These are phyloP conservation scores for Eupeodes latifasciatus DNA, from an alignment of 2,888 invertebrate species.

Conservation along the genomic window DNA sequence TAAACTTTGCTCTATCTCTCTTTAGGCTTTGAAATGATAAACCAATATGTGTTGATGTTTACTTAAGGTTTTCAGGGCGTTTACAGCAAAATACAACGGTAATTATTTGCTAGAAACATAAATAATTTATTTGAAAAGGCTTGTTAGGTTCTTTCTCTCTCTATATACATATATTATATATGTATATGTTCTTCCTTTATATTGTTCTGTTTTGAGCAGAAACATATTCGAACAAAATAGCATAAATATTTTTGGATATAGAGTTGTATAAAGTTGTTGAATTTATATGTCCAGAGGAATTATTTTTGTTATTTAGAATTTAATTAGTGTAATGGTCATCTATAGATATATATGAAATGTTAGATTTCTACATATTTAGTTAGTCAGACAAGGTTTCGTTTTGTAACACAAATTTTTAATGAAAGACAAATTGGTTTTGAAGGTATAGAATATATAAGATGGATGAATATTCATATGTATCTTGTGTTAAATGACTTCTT, in stretches of 20 bases:
- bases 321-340: neutral
- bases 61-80: constrained; percentile 22
- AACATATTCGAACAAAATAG: neutral
- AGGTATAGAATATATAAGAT: no score
- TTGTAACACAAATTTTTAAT: no score
- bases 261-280: no score
- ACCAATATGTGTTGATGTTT: constrained; percentile 16
- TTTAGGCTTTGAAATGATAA: constrained; percentile 5
- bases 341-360: no score
- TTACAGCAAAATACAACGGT: constrained; percentile 15
- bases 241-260: neutral
- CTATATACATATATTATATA: no score
- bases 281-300: neutral
- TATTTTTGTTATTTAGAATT: neutral
- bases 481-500: no score
- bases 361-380: no score
- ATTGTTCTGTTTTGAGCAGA: neutral
- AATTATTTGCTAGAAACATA: constrained; percentile 47
- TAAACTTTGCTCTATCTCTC: no score
- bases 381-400: no score
- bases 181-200: no score
- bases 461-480: no score
- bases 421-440: no score
- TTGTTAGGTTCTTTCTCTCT: constrained; percentile 4
- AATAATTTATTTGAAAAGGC: constrained; percentile 47